Base-by-base conservation (phyloP, 1,140 invertebrate genomes). In the Lamellibrachia luymesi region DNA sequence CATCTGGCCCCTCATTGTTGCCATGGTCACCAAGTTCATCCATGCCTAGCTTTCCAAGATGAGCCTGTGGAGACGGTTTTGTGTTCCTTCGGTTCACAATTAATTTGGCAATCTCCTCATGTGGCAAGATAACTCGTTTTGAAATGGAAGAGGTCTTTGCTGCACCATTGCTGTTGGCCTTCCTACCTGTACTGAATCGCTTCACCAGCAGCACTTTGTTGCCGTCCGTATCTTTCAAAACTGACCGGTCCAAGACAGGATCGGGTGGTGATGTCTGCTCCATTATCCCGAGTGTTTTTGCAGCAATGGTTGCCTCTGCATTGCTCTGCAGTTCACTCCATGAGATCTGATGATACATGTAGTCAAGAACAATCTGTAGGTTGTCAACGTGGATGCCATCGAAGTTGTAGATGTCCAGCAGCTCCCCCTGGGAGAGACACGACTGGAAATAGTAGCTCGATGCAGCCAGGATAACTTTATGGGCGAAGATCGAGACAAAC, bases 341-440 rank as follows among this genome's bases (percentile, higher is more conserved):
- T 13, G 50, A 38, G 27, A 52, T 56, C 92, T 92, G 92, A 50
- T 92, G 92, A 8, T 92, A 92, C 50, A 92, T 64, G n/a, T 92
- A 92, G 52, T 92, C 92, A 7, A 92, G 27, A 22, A 92, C 50
- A 52, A 92, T 56, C n/a, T 92, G 50, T 50, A 92, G 50, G 92
- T 92, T 64, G 17, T 64, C 51, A 38, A 52, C 50, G 7, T 64
- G 92, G 50, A 92, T 92, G 50, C 92, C 92, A 50, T 92, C 92
- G 52, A 92, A 92, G 92, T 92, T 92, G n/a, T 92, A 92, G 52
- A 92, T 38, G 27, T 92, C 51, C 50, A 92, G 50, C 27, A 92
- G 92, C 52, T 92, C 92, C 27, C 92, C 92, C 27, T 64, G 50
- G 27, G 50, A 50, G 27, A 92, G 92, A 92, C 50, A 51, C 13